Evolutionary conservation across 2,888 invertebrate species (phyloP).

Genomic region (Chydorus sphaericus): DNA sequence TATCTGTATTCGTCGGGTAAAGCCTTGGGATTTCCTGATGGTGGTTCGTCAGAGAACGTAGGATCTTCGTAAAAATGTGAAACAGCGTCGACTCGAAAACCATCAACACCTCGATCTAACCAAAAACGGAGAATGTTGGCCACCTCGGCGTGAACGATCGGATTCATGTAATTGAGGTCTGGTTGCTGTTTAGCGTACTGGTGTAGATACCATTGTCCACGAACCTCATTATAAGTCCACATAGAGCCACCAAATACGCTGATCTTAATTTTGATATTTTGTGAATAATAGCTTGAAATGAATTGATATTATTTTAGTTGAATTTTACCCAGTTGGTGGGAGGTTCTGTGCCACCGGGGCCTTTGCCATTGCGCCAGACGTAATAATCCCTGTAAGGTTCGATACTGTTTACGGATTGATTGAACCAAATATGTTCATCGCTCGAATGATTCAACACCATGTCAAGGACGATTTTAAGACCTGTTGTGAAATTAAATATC

Average conservation of each 20-base stretch:
- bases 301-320: background rate
- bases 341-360: slow-evolving; percentile 17
- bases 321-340: slow-evolving; percentile 24
- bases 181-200: slow-evolving; percentile 52
- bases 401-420: slow-evolving; percentile 41
- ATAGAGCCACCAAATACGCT: slow-evolving; percentile 53
- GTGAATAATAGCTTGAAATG: background rate
- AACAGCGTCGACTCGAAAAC: slow-evolving; percentile 58
- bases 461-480: slow-evolving; percentile 50
- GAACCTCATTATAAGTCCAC: slow-evolving; percentile 50
- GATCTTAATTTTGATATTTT: slow-evolving; percentile 34
- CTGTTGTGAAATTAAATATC: no score
- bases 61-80: slow-evolving; percentile 35
- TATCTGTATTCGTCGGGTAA: slow-evolving; percentile 13
- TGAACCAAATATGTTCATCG: slow-evolving; percentile 54
- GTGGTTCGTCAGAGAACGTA: slow-evolving; percentile 32
- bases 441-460: slow-evolving; percentile 58
- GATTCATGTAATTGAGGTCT: slow-evolving; percentile 66
- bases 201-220: slow-evolving; percentile 62
- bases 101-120: slow-evolving; percentile 59
- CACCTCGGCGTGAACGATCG: slow-evolving; percentile 46
- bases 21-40: slow-evolving; percentile 25
- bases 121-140: slow-evolving; percentile 49
- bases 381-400: slow-evolving; percentile 55
- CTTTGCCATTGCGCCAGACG: slow-evolving; percentile 43